These are phyloP conservation scores for Sitobion miscanthi DNA, from an alignment of 1,140 invertebrate species.

Conservation along the genomic window DNA sequence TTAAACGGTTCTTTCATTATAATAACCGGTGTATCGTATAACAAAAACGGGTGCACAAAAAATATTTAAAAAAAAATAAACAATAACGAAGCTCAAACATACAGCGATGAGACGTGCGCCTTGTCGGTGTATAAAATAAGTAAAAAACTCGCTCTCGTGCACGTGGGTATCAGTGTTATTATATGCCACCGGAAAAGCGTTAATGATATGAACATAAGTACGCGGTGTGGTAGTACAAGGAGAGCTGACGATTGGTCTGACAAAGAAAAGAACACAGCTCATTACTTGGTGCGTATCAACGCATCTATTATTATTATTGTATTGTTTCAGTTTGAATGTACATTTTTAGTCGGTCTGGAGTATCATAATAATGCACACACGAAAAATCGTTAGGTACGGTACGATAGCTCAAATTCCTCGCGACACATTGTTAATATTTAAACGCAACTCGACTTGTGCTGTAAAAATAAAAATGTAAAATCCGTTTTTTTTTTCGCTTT, in stretches of 20 bases:
- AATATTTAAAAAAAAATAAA: background rate
- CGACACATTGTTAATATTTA: too few relatives aligned
- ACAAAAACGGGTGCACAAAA: background rate
- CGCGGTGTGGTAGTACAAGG: background rate
- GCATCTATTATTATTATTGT: background rate
- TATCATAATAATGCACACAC: background rate
- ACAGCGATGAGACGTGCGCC: background rate
- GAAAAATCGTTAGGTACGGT: background rate
- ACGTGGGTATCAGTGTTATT: background rate
- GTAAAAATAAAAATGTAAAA: background rate
- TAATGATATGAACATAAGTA: background rate
- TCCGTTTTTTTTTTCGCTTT: background rate
- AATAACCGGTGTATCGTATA: background rate
- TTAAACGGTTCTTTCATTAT: slow-evolving; percentile 3
- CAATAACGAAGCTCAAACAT: background rate
- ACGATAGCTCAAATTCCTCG: background rate
- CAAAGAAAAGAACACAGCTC: background rate
- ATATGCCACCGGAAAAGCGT: background rate
- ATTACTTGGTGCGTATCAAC: background rate
- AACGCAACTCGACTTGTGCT: background rate
- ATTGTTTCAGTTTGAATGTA: background rate
- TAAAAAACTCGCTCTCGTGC: background rate
- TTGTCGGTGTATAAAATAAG: background rate
- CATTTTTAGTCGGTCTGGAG: background rate
- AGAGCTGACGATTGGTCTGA: background rate